These are phyloP conservation scores for Doryteuthis pealeii DNA, from an alignment of 1,140 invertebrate genomes.

Conservation along the genomic window DNA sequence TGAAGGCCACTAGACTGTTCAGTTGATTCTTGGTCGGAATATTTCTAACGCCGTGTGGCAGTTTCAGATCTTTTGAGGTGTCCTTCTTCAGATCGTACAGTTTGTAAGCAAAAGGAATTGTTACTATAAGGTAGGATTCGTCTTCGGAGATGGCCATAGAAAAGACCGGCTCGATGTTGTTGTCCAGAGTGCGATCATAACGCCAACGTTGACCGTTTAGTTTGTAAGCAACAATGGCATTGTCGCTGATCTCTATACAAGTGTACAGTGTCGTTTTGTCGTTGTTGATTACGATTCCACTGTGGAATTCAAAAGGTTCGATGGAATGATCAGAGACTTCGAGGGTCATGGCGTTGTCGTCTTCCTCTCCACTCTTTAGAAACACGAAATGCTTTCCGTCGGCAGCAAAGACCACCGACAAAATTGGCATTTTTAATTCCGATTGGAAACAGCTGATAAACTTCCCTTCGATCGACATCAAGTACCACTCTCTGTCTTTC, in stretches of 20 bases:
- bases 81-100: slow-evolving; percentile 58
- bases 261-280: slow-evolving; percentile 51
- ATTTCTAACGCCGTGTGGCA: slow-evolving; percentile 89
- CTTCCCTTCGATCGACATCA: slow-evolving; percentile 49
- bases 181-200: slow-evolving; percentile 57
- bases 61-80: slow-evolving; percentile 69
- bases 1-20: slow-evolving; percentile 72
- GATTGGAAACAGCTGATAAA: slow-evolving; percentile 36
- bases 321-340: slow-evolving; percentile 58
- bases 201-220: slow-evolving; percentile 54
- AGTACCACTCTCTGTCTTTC: slow-evolving; percentile 47
- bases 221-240: slow-evolving; percentile 54
- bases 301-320: slow-evolving; percentile 74
- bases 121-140: slow-evolving; percentile 79
- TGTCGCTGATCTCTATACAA: slow-evolving; percentile 59
- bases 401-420: slow-evolving; percentile 37
- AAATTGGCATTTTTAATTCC: slow-evolving; percentile 47
- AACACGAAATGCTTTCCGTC: slow-evolving; percentile 40
- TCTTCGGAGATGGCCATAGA: slow-evolving; percentile 81
- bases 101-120: slow-evolving; percentile 77
- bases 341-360: slow-evolving; percentile 51
- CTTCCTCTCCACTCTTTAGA: slow-evolving; percentile 48
- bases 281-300: slow-evolving; percentile 65
- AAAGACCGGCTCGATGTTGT: slow-evolving; percentile 66
- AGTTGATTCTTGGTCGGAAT: slow-evolving; percentile 76